Base-by-base conservation (phyloP, 2,113 vertebrate species). In the Cairina moschata region DNA sequence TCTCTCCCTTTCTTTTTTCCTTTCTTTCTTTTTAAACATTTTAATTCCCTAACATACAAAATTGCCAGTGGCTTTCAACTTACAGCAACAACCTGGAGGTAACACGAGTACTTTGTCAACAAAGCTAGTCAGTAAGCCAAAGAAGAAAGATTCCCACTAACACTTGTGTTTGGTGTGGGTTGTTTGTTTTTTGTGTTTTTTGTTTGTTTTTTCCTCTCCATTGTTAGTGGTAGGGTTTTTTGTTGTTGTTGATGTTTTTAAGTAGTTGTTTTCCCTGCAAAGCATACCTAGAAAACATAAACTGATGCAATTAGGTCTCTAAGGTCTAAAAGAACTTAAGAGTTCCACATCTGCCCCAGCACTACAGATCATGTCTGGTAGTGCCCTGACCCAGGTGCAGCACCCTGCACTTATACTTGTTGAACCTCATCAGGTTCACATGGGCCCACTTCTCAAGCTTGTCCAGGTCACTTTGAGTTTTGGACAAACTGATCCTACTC, bases 21-120 rank as follows among this genome's bases (percentile, higher is more conserved):
- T 40, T 79, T 91, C 5, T 63, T 48, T 79, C 67, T 25, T 85
- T 55, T 82, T 62, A 31, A 97, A 91, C 29, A 75, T 28, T 95
- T 92, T 74, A 69, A 92, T 83, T 46, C n/a, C 54, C 31, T 75
- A 88, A 86, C 52, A 95, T 92, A 87, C 81, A 91, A 52, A 88
- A 92, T 29, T 93, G 90, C 94, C 87, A 91, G 83, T 66, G 85
- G 73, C 68, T 96, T 97, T 97, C 75, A 89, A 91, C 91, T 89
- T 56, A 40, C 8, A 96, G 79, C 79, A 95, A 40, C 75, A 89
- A 96, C 68, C 66, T 77, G 20, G 14, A 88, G 65, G 68, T 44
- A 87, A 66, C 54, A 79, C 5, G 32, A 74, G 32, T 42, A 87
- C 54, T 83, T 68, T 84, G 81, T 91, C 89, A 86, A 86, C 29